A percentile compares a stretch with the other conserved stretches of the same genome.
Conservation (phyloP, 2,888 invertebrate genomes). For the Tuta absoluta region DNA sequence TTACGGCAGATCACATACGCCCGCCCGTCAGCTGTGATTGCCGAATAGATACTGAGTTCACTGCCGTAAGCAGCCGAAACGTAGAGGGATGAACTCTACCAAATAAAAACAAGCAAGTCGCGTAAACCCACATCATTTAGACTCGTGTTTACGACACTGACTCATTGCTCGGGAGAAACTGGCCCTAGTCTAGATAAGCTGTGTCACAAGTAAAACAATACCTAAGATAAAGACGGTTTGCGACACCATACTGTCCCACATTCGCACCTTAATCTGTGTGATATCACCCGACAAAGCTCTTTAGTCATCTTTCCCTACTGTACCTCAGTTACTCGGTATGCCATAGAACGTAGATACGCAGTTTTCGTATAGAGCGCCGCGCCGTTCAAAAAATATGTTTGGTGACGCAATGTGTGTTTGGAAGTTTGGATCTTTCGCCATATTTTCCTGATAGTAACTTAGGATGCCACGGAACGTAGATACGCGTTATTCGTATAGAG, state of each 20-base stretch:
- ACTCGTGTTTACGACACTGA: background rate
- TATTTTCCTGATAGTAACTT: no score
- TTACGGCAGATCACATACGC: no score
- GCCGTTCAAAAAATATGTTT: background rate
- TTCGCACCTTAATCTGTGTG: conserved; percentile 57
- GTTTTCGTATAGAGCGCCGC: background rate
- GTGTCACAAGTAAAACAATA: conserved; percentile 43
- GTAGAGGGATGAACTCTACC: no score
- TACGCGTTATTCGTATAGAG: no score
- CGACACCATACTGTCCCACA: conserved; percentile 69
- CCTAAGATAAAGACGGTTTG: conserved; percentile 55
- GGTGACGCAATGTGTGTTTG: conserved; percentile 26
- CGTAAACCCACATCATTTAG: background rate
- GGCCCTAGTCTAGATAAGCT: conserved; percentile 26
- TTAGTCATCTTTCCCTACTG: conserved; percentile 50
- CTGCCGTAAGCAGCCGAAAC: no score
- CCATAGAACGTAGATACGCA: conserved; percentile 29
- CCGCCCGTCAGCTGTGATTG: no score
- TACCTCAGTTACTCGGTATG: conserved; percentile 41
- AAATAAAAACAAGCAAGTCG: no score
- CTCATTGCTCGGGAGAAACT: conserved; percentile 1
- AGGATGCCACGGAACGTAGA: no score
- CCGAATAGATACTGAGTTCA: no score
- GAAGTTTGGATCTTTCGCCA: no score
- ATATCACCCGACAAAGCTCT: conserved; percentile 58